Conservation (phyloP, 2,113 vertebrate species). For the Psephotus haematonotus region DNA sequence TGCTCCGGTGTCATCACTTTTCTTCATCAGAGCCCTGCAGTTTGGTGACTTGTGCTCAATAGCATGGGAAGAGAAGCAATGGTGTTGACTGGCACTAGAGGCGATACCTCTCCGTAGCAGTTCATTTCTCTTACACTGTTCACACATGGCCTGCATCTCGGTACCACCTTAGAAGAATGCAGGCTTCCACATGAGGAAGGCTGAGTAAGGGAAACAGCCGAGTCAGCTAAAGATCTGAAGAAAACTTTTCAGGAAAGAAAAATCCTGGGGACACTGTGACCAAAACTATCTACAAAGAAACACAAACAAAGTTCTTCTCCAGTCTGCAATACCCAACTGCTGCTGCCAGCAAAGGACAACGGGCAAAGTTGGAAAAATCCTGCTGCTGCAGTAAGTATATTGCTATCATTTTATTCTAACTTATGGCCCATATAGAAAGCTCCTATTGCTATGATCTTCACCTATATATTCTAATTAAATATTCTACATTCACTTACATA, state of each 20-base stretch:
- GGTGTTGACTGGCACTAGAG: neutral
- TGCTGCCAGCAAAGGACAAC: neutral
- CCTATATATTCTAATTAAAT: slow-evolving; percentile 28
- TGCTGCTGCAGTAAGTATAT: neutral
- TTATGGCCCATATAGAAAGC: neutral
- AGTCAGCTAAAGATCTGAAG: neutral
- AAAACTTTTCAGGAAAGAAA: neutral
- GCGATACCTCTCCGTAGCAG: neutral
- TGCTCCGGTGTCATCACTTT: neutral
- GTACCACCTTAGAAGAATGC: neutral
- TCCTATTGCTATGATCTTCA: neutral
- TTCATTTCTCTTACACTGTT: neutral
- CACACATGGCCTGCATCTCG: neutral
- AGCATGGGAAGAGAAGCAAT: neutral
- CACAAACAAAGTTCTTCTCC: neutral
- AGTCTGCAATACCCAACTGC: neutral
- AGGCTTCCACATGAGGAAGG: neutral
- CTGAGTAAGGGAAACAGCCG: neutral
- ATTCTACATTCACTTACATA: neutral
- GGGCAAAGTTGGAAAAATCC: neutral
- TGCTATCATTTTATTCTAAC: neutral
- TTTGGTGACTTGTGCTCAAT: neutral
- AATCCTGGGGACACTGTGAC: neutral
- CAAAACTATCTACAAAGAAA: neutral
- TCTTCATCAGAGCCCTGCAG: neutral